These are phyloP conservation scores for Arvicanthis niloticus DNA, from an alignment of 2,113 vertebrate genomes.

Conservation along the genomic window DNA sequence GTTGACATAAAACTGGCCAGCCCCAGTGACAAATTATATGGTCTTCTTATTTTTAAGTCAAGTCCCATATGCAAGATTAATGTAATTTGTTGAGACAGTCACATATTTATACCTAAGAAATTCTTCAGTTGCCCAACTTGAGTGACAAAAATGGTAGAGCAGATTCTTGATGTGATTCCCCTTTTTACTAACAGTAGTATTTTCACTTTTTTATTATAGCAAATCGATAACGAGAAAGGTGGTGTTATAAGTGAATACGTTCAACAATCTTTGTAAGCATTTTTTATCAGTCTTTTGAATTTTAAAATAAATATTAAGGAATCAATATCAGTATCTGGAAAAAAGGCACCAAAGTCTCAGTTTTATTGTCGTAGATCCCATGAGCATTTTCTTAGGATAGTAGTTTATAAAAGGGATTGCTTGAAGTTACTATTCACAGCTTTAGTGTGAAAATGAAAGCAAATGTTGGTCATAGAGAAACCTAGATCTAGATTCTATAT, in stretches of 20 bases:
- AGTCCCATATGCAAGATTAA: not conserved
- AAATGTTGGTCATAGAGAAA: not conserved
- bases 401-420: not conserved
- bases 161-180: not conserved
- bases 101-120: not conserved
- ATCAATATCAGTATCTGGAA: not conserved
- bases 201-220: not conserved
- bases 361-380: not conserved
- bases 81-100: not conserved
- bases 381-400: not conserved
- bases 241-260: not conserved
- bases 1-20: not conserved
- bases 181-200: not conserved
- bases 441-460: conserved; percentile 25
- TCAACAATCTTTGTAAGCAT: not conserved
- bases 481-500: conserved; percentile 9
- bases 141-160: not conserved
- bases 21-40: not conserved
- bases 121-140: not conserved
- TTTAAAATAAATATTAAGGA: conserved; percentile 26
- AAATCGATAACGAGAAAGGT: not conserved
- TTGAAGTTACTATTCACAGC: not conserved
- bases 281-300: not conserved
- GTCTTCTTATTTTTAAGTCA: not conserved
- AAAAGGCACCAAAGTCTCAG: not conserved